These are phyloP conservation scores for Eumaeus atala DNA, from an alignment of 1,140 invertebrate genomes.

Conservation along the genomic window DNA sequence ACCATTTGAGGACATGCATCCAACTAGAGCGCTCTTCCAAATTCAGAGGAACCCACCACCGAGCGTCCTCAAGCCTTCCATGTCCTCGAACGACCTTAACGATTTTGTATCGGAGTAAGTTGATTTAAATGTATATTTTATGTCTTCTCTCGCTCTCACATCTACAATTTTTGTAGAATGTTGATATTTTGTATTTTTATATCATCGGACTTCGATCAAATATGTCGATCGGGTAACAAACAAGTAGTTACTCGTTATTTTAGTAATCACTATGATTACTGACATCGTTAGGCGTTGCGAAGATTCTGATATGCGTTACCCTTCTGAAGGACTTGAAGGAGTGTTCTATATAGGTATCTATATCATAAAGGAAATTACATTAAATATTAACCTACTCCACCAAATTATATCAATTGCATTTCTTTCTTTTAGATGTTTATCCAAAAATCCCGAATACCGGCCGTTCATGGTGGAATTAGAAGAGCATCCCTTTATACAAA, in stretches of 20 bases:
- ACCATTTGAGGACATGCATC: constrained; percentile 89
- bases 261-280: no score
- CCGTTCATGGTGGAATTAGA: constrained; percentile 89
- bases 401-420: no score
- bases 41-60: constrained; percentile 92
- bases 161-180: not conserved
- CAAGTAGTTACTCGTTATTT: no score
- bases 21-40: constrained; percentile 89
- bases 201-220: no score
- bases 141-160: not conserved
- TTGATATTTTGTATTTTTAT: not conserved
- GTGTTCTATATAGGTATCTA: no score
- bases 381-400: no score
- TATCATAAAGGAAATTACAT: no score
- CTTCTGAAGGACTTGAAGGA: no score
- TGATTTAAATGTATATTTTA: constrained; percentile 3
- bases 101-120: constrained; percentile 89
- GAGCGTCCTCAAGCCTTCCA: constrained; percentile 80
- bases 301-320: no score
- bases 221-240: no score
- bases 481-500: constrained; percentile 89
- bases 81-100: constrained; percentile 86
- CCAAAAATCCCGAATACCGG: constrained; percentile 92
- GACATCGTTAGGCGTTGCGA: no score
- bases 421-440: constrained; percentile 81